Conservation (phyloP, 53 echinoderm and acorn worm genomes). For the Holothuria scabra region DNA sequence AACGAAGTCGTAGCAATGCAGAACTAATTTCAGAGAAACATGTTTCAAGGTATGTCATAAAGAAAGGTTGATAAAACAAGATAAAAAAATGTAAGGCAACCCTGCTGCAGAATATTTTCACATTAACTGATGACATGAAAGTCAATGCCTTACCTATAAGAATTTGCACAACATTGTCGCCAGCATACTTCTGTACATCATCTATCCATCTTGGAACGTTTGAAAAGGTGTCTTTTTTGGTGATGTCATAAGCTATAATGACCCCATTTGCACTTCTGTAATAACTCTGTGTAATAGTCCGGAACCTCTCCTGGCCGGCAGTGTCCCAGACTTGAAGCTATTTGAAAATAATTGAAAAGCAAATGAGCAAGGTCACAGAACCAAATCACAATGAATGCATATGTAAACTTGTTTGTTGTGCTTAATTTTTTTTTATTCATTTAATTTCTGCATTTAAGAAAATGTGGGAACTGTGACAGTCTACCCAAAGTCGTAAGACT, state of each 20-base stretch:
- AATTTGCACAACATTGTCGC: conserved; percentile 83
- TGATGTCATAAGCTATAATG: conserved; percentile 96
- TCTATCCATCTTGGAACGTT: conserved; percentile 97
- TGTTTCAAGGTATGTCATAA: no score
- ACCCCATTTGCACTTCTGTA: conserved; percentile 99
- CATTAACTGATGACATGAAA: no score
- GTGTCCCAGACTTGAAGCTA: conserved; percentile 99
- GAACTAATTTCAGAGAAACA: no score
- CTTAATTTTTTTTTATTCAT: no score
- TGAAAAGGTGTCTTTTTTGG: conserved; percentile 96
- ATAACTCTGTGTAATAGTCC: conserved; percentile 98
- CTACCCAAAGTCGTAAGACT: no score
- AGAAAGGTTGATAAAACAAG: no score
- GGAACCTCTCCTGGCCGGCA: conserved; percentile 94
- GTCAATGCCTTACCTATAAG: conserved; percentile 75
- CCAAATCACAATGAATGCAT: background rate
- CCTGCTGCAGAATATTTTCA: no score
- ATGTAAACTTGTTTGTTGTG: no score
- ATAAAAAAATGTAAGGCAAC: no score
- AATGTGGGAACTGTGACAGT: no score
- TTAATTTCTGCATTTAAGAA: background rate
- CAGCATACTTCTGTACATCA: conserved; percentile 98
- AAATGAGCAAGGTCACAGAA: background rate
- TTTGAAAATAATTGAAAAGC: background rate
- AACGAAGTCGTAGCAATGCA: no score